Conservation (phyloP, 2,797 vertebrate species). For the Coranthus polyacanthus region DNA sequence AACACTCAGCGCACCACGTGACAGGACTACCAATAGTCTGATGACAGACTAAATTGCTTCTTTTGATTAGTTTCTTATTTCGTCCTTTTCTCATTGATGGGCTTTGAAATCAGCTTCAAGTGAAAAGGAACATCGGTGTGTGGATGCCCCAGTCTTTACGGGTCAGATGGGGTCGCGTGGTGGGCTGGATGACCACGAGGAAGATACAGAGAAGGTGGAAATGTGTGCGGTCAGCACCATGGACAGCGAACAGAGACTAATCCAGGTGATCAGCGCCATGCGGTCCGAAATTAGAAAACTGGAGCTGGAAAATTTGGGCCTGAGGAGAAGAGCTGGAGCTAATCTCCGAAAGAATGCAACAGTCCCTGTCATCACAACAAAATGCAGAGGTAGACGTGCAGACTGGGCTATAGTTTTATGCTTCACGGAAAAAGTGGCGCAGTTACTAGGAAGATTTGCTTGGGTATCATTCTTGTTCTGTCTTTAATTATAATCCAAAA, state of each 20-base stretch:
- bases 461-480: no score
- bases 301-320: constrained; percentile 86
- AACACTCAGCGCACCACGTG: constrained; percentile 50
- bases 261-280: constrained; percentile 85
- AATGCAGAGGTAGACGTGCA: constrained; percentile 85
- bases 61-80: constrained; percentile 34
- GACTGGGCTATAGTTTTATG: neutral
- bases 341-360: constrained; percentile 55
- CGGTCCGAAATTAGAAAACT: constrained; percentile 83
- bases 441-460: no score
- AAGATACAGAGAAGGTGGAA: constrained; percentile 1
- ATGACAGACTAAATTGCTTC: constrained; percentile 56
- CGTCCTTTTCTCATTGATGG: neutral
- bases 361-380: constrained; percentile 47
- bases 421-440: neutral
- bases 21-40: constrained; percentile 48
- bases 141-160: constrained; percentile 2
- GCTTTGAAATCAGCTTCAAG: constrained; percentile 24
- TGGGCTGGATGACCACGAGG: neutral
- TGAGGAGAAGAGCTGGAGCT: constrained; percentile 76
- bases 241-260: constrained; percentile 79
- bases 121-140: neutral
- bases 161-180: constrained; percentile 31
- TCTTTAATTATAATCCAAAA: neutral
- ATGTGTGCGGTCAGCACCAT: constrained; percentile 59